phyloP scores from a whole-genome alignment of 2,888 invertebrate species.

The Incurvaria masculella region DNA sequence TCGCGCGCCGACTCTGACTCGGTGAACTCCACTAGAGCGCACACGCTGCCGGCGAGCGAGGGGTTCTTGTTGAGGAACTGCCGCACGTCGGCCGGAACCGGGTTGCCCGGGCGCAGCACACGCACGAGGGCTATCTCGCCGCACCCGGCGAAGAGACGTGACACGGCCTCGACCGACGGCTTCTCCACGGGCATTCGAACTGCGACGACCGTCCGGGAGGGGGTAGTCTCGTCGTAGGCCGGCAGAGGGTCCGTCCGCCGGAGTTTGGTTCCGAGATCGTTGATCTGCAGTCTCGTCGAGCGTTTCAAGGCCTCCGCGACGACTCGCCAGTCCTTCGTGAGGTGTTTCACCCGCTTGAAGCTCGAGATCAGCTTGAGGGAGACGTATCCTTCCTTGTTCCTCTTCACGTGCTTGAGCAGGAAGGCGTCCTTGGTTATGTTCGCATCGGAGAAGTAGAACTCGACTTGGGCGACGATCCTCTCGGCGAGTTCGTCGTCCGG shows the following conservation, averaged over 20 bases:
- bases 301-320: slow-evolving; percentile 82
- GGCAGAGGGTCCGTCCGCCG: slow-evolving; percentile 82
- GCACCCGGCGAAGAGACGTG: slow-evolving; percentile 82
- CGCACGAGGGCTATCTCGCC: slow-evolving; percentile 89
- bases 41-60: slow-evolving; percentile 79
- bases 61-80: slow-evolving; percentile 90
- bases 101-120: slow-evolving; percentile 84
- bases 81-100: slow-evolving; percentile 86
- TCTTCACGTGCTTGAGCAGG: slow-evolving; percentile 87
- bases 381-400: slow-evolving; percentile 95
- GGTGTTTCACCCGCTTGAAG: slow-evolving; percentile 90
- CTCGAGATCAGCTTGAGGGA: slow-evolving; percentile 93
- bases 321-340: slow-evolving; percentile 92
- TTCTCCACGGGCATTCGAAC: slow-evolving; percentile 81
- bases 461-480: slow-evolving; percentile 83
- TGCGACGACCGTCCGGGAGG: slow-evolving; percentile 87
- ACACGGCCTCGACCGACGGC: slow-evolving; percentile 87
- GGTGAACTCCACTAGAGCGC: slow-evolving; percentile 89
- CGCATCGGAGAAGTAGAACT: slow-evolving; percentile 94
- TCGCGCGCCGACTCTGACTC: slow-evolving; percentile 81
- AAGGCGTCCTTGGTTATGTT: slow-evolving; percentile 96
- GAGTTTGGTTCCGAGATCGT: slow-evolving; percentile 87
- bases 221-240: slow-evolving; percentile 87
- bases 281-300: slow-evolving; percentile 81
- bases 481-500: slow-evolving; percentile 76